Conservation (phyloP, 2,797 vertebrate genomes). For the Tapera naevia region DNA sequence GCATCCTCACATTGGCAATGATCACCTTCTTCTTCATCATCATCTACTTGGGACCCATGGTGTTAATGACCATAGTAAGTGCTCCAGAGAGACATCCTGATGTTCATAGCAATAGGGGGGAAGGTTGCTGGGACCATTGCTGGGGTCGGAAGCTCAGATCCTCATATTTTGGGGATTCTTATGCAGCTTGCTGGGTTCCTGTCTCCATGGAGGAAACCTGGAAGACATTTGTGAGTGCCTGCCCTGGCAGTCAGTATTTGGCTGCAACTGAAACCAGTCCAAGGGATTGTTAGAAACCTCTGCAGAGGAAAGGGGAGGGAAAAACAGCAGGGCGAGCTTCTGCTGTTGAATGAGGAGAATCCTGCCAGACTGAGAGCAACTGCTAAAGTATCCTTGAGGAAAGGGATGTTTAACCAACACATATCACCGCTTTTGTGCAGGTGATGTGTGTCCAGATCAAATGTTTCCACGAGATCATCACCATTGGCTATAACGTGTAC, state of each 20-base stretch:
- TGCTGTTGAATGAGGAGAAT: not conserved
- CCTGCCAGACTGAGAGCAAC: not conserved
- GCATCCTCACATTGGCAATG: constrained; percentile 96
- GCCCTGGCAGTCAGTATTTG: not conserved
- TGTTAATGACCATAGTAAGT: constrained; percentile 98
- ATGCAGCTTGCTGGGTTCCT: not conserved
- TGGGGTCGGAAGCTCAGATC: not conserved
- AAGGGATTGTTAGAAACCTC: not conserved
- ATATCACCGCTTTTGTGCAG: constrained; percentile 68
- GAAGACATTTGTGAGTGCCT: not conserved
- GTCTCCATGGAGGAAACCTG: not conserved
- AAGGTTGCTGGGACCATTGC: not conserved
- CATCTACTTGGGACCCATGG: constrained; percentile 97
- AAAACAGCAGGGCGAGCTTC: not conserved
- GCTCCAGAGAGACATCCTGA: not conserved
- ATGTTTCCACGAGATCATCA: constrained; percentile 99
- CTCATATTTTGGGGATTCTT: not conserved
- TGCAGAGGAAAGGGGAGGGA: not conserved
- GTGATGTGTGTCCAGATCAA: constrained; percentile 98
- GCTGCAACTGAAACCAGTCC: not conserved
- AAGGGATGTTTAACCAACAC: not conserved
- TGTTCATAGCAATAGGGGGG: rapidly evolving
- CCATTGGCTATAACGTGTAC: constrained; percentile 96
- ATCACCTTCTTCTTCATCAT: constrained; percentile 98
- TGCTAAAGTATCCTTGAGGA: not conserved